These are phyloP conservation scores for Acleris laterana DNA, from an alignment of 2,888 invertebrate species.

Conservation along the genomic window DNA sequence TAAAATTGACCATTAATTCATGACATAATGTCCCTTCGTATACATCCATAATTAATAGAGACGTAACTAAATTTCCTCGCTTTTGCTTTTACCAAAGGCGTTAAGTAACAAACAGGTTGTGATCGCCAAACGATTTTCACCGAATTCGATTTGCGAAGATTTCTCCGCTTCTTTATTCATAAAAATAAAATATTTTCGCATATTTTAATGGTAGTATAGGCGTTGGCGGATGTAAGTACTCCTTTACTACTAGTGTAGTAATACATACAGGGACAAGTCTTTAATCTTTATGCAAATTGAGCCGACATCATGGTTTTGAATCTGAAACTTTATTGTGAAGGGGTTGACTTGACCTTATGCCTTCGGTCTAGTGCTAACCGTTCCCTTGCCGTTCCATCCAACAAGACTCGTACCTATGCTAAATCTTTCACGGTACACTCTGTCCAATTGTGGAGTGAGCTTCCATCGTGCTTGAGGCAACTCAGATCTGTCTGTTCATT, in stretches of 20 bases:
- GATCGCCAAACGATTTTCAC: constrained; percentile 46
- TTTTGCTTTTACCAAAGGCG: constrained; percentile 45
- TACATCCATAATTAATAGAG: constrained; percentile 31
- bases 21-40: constrained; percentile 27
- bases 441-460: too few relatives aligned
- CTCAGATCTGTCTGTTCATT: too few relatives aligned
- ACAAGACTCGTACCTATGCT: too few relatives aligned
- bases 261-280: background rate
- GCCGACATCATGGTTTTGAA: too few relatives aligned
- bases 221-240: background rate
- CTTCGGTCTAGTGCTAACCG: too few relatives aligned
- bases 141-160: constrained; percentile 46
- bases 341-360: too few relatives aligned
- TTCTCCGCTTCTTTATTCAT: constrained; percentile 55
- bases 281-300: background rate
- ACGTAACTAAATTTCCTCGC: constrained; percentile 38
- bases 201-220: constrained; percentile 21
- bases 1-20: constrained; percentile 2
- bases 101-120: constrained; percentile 68
- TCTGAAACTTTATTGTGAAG: too few relatives aligned
- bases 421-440: too few relatives aligned
- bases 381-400: too few relatives aligned
- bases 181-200: constrained; percentile 37
- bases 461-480: too few relatives aligned
- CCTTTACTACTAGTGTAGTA: too few relatives aligned